Base-by-base conservation (phyloP, 2,888 invertebrate species). In the Congeria kusceri region DNA sequence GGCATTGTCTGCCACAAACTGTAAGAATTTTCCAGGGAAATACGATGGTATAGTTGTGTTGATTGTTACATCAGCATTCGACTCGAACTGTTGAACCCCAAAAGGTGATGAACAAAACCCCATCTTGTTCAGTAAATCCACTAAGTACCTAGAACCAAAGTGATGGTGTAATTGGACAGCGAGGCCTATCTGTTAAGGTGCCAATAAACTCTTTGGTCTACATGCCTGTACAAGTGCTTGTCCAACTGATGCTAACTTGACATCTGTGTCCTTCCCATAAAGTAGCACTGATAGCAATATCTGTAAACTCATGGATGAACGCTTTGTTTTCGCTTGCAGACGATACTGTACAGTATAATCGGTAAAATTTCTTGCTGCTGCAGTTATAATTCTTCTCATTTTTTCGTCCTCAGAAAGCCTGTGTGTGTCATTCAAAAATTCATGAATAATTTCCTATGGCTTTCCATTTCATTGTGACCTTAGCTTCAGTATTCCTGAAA, bases 1-100 rank as follows among this genome's bases (percentile, higher is more conserved):
- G 2, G 85, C 86, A 76, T 88, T 89, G 68, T 89, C 89, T 47
- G 87, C 87, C n/a, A 78, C 82, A 67, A 77, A 88, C 71, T 87
- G 88, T 9, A 87, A 44, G 57, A 76, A 87, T 4, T 70, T 29
- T 9, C 72, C 76, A 32, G 68, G 53, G 23, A 46, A 49, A 25
- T 64, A 70, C 32, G 28, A 29, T 32, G 71, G 68, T 13, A 84
- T 63, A 25, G 67, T 49, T 56, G 67, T 75, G 27, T 65, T 44
- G 9, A 29, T 29, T 11, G 53, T 25, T 7, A 57, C 76, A 20
- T 81, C 82, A n/a, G 80, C 80, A 72, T 28, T 71, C 25, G 58
- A n/a, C 67, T 76, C 80, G 67, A 73, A 83, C 20, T 28, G 61
- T 61, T 81, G 77, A 20, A 81, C 72, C 47, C 83, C 83, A 18